Percentiles rank a stretch among this genome's conserved stretches.
These are phyloP conservation scores for Cryptoleucopteryx plumbea DNA, from an alignment of 2,113 vertebrate genomes.

Conservation along the genomic window DNA sequence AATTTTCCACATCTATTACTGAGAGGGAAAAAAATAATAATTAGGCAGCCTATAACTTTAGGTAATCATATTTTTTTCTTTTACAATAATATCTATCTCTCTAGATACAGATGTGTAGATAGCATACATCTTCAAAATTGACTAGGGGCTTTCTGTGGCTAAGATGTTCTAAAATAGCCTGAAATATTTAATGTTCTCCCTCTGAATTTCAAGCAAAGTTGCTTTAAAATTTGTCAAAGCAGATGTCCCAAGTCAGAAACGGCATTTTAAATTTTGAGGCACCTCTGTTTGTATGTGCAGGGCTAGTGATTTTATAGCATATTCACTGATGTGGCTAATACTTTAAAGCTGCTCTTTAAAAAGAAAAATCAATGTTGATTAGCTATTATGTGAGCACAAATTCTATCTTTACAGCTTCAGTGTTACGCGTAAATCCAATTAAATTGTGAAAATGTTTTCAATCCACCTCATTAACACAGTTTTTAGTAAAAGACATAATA, in stretches of 20 bases:
- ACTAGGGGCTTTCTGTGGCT: background rate
- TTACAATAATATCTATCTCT: background rate
- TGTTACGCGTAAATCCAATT: background rate
- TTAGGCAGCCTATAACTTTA: background rate
- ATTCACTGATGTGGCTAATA: background rate
- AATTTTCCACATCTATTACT: background rate
- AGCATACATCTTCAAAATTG: background rate
- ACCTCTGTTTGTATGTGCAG: background rate
- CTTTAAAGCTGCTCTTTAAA: background rate
- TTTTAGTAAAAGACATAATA: background rate
- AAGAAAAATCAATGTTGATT: background rate
- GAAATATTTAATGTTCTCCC: background rate
- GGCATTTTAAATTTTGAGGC: background rate
- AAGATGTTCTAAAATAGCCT: background rate
- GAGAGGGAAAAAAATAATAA: background rate
- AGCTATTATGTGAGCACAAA: background rate
- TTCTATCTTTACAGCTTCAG: background rate
- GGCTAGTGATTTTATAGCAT: background rate
- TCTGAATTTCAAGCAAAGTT: background rate
- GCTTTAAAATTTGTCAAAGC: background rate
- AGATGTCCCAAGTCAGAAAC: background rate
- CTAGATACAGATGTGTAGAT: background rate
- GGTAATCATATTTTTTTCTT: background rate
- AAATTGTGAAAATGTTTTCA: background rate
- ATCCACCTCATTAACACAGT: background rate